Base-by-base conservation (phyloP, 2,888 invertebrate species). In the Neria commutata region DNA sequence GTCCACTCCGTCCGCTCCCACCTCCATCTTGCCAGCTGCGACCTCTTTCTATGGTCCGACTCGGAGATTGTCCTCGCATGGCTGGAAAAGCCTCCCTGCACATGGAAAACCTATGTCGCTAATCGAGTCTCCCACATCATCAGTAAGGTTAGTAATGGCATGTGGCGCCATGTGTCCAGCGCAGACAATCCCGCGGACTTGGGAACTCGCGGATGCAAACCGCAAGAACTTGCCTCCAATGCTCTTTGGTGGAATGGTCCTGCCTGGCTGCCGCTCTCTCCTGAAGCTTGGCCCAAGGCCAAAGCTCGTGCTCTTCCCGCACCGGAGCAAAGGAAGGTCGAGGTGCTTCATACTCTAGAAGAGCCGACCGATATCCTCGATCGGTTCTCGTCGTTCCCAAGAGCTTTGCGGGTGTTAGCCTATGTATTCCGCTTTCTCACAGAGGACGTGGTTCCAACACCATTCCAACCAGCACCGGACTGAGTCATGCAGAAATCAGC, bases 191-290 rank as follows among this genome's bases (percentile, higher is more conserved):
- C 61, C 0, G 60, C 59, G 5, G 62, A 66, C 48, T 8, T 62
- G 0, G 59, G 59, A 17, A 55, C 61, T 19, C 56, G 60, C 1
- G 61, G 62, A 14, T 49, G 59, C n/a, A n/a, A 16, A 24, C 34
- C 62, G 4, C n/a, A 26, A 8, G 49, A 62, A 16, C 49, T 63
- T 1, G 5, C 23, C 17, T 17, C 34, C 5, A 55, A 45, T 21
- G 16, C 53, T 0, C 23, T 63, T 4, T 62, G 61, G 63, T 63
- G 59, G 65, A 42, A 56, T 24, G 64, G 58, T 1, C 62, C 58
- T 25, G 0, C 0, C 6, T 63, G 60, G 60, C 46, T 66, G 16
- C 11, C 10, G 17, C 52, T 42, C 1, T 0, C 25, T 16, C 34
- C 46, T 2, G 29, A 45, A n/a, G 42, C 37, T 34, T 64, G 58